phyloP scores from a whole-genome alignment of 1,140 invertebrate species.

The Pinna nobilis region DNA sequence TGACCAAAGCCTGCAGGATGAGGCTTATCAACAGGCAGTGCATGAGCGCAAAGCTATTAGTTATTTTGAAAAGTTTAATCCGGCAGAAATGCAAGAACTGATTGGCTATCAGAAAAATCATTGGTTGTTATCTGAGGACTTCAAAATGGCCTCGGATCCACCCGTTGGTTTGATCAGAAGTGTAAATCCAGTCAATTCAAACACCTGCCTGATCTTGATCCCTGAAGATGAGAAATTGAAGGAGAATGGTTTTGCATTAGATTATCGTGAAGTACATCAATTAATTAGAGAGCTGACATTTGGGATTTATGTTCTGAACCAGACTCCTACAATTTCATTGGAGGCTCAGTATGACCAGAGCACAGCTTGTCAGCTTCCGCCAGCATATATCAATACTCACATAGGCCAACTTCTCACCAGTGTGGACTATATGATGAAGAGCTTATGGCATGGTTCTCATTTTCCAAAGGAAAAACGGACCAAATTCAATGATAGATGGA shows the following conservation, averaged over 20 bases:
- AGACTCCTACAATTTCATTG: conserved; percentile 68
- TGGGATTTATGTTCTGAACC: conserved; percentile 73
- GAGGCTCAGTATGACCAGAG: conserved; percentile 73
- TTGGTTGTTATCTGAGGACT: conserved; percentile 16
- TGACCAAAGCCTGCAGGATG: conserved; percentile 5
- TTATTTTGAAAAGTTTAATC: conserved; percentile 28
- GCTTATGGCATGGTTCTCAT: conserved; percentile 73
- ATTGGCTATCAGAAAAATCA: conserved; percentile 26
- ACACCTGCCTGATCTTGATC: conserved; percentile 49
- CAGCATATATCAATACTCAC: conserved; percentile 72
- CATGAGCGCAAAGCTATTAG: conserved; percentile 10
- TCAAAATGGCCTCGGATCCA: conserved; percentile 23
- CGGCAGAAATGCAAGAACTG: conserved; percentile 22
- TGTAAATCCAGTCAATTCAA: conserved; percentile 56
- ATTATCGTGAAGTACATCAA: conserved; percentile 71
- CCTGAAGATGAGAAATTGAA: conserved; percentile 42
- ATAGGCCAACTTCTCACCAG: conserved; percentile 70
- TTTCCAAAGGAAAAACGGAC: conserved; percentile 73
- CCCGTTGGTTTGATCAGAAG: conserved; percentile 26
- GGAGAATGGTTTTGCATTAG: conserved; percentile 41
- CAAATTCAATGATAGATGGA: conserved; percentile 74
- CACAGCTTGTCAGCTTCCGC: conserved; percentile 69
- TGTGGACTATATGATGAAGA: conserved; percentile 75
- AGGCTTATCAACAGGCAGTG: conserved; percentile 15
- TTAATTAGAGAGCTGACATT: conserved; percentile 72